Conservation (phyloP, 1,140 invertebrate genomes). For the Nephila pilipes region DNA sequence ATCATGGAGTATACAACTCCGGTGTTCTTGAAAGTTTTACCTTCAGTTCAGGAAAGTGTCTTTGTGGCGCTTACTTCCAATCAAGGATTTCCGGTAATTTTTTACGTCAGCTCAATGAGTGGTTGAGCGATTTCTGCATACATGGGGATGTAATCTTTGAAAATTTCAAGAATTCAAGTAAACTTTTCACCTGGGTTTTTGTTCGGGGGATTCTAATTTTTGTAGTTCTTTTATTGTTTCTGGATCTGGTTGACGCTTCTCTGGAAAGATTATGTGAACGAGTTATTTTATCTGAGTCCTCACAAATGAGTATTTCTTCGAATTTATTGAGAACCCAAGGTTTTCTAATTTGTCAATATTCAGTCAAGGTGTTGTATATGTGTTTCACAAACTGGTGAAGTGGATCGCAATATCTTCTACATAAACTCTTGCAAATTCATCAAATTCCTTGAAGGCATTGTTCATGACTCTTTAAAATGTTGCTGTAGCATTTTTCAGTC, state of each 20-base stretch:
- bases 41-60: too few species aligned
- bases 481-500: constrained; percentile 69
- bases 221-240: neutral
- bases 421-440: neutral
- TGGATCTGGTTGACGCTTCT: neutral
- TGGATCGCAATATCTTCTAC: neutral
- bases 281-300: neutral
- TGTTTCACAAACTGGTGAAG: neutral
- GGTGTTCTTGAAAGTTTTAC: too few species aligned
- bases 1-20: too few species aligned
- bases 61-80: too few species aligned
- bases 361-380: neutral
- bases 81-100: neutral
- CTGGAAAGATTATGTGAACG: neutral
- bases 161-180: neutral
- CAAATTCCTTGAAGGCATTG: neutral
- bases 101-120: neutral
- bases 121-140: neutral
- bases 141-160: neutral
- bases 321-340: neutral
- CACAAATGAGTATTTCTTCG: neutral
- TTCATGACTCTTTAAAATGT: constrained; percentile 75
- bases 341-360: constrained; percentile 15
- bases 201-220: neutral
- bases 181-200: neutral